Evolutionary conservation across 2,113 vertebrate species (phyloP), one percentile per base, ranked within the genome.

Genomic region (Nycticryphes semicollaris): DNA sequence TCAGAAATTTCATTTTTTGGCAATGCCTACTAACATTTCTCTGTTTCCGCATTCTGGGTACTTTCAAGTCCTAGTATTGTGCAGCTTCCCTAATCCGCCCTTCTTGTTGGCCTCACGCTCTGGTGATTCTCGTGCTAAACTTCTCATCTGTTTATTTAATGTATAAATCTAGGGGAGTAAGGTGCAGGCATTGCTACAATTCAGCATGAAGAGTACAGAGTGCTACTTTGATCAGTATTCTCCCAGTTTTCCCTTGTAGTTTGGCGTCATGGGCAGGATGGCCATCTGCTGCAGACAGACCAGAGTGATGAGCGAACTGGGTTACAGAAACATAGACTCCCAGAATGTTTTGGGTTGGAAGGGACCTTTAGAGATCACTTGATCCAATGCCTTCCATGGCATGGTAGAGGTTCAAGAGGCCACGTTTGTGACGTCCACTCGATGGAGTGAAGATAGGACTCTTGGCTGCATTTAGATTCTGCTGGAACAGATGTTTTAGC

Each of bases 381-480:
- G 14, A 13, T 45, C 47, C 56, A 57, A 98, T 98, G 59, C 99
- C 99, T 97, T 99, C 99, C 98, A 99, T 99, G 82, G 99, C 98
- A 23, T 99, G 99, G 96, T 98, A 99, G 77, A 99, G 98, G 96
- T 99, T 99, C 87, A 99, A 98, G 84, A 99, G 98, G 75, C 99
- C 99, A 3, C 99, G 99, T 84, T 99, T 99, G 14, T 99, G 99
- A 33, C 99, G 99, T 20, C 99, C 99, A 35, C 98, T 99, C 0
- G 99, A 99, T 28, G 99, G 99, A 50, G 99, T 99, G 97, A 99
- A 99, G 97, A 99, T 99, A 5, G 99, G 99, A 92, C 99, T 99
- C 98, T 99, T 99, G 86, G 99, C 95, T 57, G 97, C 92, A 66
- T 98, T 98, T 33, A 98, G 16, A 88, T 99, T 99, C 99, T 99